Base-by-base conservation (phyloP, 1,140 invertebrate species). In the Heliothis subflexa region DNA sequence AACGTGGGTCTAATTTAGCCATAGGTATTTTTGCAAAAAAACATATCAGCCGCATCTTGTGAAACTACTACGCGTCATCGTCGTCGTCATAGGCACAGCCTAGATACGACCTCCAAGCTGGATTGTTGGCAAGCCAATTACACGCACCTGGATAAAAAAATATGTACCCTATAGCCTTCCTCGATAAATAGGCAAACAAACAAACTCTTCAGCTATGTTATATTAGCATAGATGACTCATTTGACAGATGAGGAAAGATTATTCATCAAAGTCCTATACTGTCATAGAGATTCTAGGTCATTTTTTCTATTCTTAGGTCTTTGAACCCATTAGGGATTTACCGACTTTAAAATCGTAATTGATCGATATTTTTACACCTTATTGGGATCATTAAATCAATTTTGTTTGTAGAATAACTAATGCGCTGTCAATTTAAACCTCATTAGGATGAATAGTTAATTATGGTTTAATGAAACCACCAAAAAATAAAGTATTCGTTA, bases 241-340 rank as follows among this genome's bases (percentile, higher is more conserved):
- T 28, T 52, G 66, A 70, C 47, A 50, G 66, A 70, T 70, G 66
- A 13, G 66, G 66, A 52, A 70, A 50, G 66, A 14, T 18, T 25
- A 70, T 49, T 70, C 33, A n/a, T 18, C 16, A 52, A 50, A 47
- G n/a, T 50, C 66, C 66, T 50, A 50, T 52, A 70, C 14, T 70
- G 66, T 70, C 66, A 52, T 70, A n/a, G 47, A n/a, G 66, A 21
- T 21, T 50, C 45, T 70, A 70, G 66, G 66, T 70, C 66, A 70
- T 70, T 70, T 70, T 68, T 70, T 70, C 47, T 70, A 18, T 28
- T 28, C 18, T 13, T 52, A 70, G 50, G 66, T 70, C 66, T 70
- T 52, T 70, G 47, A 70, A 70, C 66, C 66, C 66, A 70, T 70
- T 70, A 70, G 12, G 9, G 66, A 49, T 45, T 7, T 49, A 28